phyloP scores from a whole-genome alignment of 2,888 invertebrate genomes.

The Perizoma flavofasciatum region DNA sequence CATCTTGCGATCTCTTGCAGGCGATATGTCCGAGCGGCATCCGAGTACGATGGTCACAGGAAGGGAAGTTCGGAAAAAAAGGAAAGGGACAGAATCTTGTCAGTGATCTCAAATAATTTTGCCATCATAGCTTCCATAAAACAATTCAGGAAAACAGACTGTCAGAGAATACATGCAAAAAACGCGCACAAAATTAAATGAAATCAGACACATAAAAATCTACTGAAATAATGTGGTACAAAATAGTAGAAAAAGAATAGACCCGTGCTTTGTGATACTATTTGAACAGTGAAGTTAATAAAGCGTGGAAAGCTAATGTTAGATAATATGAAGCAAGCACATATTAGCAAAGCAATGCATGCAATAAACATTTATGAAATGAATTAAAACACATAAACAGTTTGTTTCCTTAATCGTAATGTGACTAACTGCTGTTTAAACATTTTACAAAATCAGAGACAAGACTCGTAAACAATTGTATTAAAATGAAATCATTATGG shows the following conservation, averaged over 20 bases:
- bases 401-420: constrained; percentile 54
- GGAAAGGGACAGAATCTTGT: constrained; percentile 74
- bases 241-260: constrained; percentile 34
- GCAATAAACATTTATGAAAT: constrained; percentile 55
- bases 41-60: constrained; percentile 60
- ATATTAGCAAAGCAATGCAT: constrained; percentile 60
- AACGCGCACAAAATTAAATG: constrained; percentile 79
- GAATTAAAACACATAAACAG: constrained; percentile 46
- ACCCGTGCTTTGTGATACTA: constrained; percentile 33
- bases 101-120: constrained; percentile 82
- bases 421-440: constrained; percentile 60
- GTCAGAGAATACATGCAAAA: constrained; percentile 52
- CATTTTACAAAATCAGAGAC: constrained; percentile 67
- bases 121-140: constrained; percentile 35
- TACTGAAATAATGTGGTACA: constrained; percentile 30
- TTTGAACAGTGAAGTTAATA: constrained; percentile 37
- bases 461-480: constrained; percentile 61
- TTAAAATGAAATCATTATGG: constrained; percentile 69
- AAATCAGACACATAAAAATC: constrained; percentile 63
- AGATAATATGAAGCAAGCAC: constrained; percentile 46
- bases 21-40: constrained; percentile 62
- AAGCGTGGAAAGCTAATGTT: constrained; percentile 49
- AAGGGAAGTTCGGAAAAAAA: constrained; percentile 52
- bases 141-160: constrained; percentile 52
- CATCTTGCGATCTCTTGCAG: constrained; percentile 68